Conservation (phyloP, 2,113 vertebrate genomes). For the Ammospiza caudacuta region DNA sequence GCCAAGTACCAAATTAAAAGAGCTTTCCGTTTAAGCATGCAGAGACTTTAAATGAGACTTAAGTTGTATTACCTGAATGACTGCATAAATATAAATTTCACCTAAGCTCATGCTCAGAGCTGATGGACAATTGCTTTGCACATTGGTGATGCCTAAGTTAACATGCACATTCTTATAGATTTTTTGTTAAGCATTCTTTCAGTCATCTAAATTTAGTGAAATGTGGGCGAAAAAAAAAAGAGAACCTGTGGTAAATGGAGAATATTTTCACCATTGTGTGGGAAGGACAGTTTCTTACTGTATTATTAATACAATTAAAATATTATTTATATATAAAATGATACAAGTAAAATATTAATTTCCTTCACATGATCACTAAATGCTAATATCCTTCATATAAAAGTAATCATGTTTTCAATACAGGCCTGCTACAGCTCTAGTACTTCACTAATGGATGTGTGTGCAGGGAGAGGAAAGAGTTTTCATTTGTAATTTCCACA, state of each 20-base stretch:
- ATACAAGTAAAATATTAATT: background rate
- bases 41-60: background rate
- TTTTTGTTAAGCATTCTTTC: background rate
- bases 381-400: background rate
- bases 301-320: background rate
- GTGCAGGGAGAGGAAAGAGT: background rate
- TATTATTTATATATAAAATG: no score
- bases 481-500: background rate
- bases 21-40: background rate
- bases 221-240: background rate
- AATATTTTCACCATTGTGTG: background rate
- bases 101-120: background rate
- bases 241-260: background rate
- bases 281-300: background rate
- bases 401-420: background rate
- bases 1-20: background rate
- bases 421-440: accelerated
- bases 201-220: background rate
- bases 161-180: background rate
- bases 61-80: background rate
- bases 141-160: background rate
- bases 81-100: background rate
- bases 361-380: background rate
- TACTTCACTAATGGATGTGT: background rate
- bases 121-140: background rate